phyloP scores from a whole-genome alignment of 1,140 invertebrate species.

The Battus philenor region DNA sequence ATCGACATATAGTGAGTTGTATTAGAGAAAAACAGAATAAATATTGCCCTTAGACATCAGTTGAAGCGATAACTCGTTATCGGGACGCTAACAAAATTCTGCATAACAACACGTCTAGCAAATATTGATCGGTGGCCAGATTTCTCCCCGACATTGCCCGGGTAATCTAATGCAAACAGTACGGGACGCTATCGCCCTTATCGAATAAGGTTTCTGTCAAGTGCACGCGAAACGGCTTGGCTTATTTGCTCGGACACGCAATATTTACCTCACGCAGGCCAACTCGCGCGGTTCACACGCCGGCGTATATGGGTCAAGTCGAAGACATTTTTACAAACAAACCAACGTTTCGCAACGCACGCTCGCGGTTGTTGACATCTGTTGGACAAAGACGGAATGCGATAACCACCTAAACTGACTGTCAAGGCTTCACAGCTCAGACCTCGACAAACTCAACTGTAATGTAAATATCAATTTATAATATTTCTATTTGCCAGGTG shows the following conservation, averaged over 20 bases:
- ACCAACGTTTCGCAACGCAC: slow-evolving; percentile 4
- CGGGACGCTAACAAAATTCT: slow-evolving; percentile 5
- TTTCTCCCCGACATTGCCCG: slow-evolving; percentile 23
- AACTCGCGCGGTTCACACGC: slow-evolving; percentile 18
- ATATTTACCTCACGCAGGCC: neutral
- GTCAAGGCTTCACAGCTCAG: too few relatives aligned
- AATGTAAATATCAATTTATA: too few relatives aligned
- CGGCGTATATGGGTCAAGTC: slow-evolving; percentile 1
- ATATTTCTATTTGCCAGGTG: too few relatives aligned
- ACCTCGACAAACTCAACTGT: too few relatives aligned
- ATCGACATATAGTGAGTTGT: too few relatives aligned
- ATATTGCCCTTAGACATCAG: too few relatives aligned
- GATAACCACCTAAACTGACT: too few relatives aligned
- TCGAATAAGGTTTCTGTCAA: slow-evolving; percentile 30
- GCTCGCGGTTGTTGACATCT: too few relatives aligned
- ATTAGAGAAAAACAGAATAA: too few relatives aligned
- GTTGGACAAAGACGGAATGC: too few relatives aligned
- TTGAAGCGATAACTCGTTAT: slow-evolving; percentile 4
- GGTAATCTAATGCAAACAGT: slow-evolving; percentile 21
- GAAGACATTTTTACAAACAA: slow-evolving; percentile 5
- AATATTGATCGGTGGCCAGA: slow-evolving; percentile 8
- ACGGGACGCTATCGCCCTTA: slow-evolving; percentile 25
- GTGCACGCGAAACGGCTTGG: slow-evolving; percentile 29
- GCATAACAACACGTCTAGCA: slow-evolving; percentile 8
- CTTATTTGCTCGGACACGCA: slow-evolving; percentile 9